Conservation (phyloP, 2,888 invertebrate genomes). For the Habroteleia sp. region DNA sequence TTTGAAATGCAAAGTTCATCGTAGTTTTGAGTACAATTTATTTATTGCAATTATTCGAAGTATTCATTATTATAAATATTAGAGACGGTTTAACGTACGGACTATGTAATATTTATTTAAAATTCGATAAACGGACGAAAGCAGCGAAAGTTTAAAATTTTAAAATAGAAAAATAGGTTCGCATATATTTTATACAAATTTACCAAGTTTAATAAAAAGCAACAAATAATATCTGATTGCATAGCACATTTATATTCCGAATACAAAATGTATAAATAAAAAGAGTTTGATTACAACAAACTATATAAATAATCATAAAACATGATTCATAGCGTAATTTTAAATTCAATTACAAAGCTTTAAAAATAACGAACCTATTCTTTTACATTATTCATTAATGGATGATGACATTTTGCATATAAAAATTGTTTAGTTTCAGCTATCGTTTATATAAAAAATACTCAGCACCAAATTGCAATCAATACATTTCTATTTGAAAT, state of each 20-base stretch:
- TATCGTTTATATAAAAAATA: conserved; percentile 21
- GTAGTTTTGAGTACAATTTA: conserved; percentile 1
- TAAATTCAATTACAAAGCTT: too few species aligned
- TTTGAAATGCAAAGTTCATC: neutral
- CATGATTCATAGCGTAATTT: too few species aligned
- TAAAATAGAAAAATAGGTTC: too few species aligned
- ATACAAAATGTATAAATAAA: too few species aligned
- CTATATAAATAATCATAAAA: too few species aligned
- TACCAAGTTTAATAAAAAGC: neutral
- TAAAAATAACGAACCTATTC: neutral
- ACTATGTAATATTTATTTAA: conserved; percentile 3
- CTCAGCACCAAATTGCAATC: conserved; percentile 29
- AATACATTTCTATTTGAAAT: conserved; percentile 7
- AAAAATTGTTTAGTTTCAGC: conserved; percentile 3
- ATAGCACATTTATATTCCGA: too few species aligned
- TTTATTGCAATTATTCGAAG: neutral
- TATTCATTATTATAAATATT: conserved; percentile 2
- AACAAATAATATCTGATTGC: too few species aligned
- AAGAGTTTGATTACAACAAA: too few species aligned
- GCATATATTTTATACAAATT: too few species aligned
- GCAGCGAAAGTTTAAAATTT: conserved; percentile 1
- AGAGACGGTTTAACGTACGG: conserved; percentile 18
- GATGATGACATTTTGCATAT: neutral
- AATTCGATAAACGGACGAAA: conserved; percentile 26
- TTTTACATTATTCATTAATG: neutral